phyloP scores from a whole-genome alignment of 2,888 invertebrate species.

The Zonitis immaculata region DNA sequence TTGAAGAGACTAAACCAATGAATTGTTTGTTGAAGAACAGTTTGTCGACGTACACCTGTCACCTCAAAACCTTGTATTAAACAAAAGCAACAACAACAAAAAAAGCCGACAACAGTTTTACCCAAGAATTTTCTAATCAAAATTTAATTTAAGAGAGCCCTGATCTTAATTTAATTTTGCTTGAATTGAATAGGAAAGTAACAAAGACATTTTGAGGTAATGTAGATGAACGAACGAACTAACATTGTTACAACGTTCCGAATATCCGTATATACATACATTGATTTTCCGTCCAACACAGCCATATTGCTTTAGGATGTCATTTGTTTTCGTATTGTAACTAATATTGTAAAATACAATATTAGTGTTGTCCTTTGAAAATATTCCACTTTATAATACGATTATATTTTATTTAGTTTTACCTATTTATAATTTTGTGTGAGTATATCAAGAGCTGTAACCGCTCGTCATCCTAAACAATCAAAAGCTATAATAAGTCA shows the following conservation, averaged over 20 bases:
- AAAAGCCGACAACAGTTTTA: too few relatives aligned
- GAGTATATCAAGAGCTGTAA: too few relatives aligned
- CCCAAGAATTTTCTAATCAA: conserved; percentile 9
- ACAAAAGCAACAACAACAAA: too few relatives aligned
- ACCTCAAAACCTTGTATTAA: too few relatives aligned
- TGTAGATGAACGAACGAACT: neutral
- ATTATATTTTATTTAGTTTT: too few relatives aligned
- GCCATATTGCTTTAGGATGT: conserved; percentile 28
- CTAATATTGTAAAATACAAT: conserved; percentile 25
- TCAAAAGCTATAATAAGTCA: too few relatives aligned
- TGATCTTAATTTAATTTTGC: conserved; percentile 13
- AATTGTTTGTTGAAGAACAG: neutral
- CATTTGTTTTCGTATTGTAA: conserved; percentile 31
- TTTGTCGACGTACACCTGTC: conserved; percentile 7
- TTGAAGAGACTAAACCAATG: neutral
- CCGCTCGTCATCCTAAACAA: too few relatives aligned
- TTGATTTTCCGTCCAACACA: conserved; percentile 28
- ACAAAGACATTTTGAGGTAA: neutral
- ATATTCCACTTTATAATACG: too few relatives aligned
- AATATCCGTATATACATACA: conserved; percentile 24
- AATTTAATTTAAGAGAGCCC: conserved; percentile 14
- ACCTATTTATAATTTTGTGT: too few relatives aligned
- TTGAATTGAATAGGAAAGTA: conserved; percentile 4
- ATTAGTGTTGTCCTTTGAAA: conserved; percentile 10
- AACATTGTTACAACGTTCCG: neutral